phyloP scores from a whole-genome alignment of 2,113 vertebrate genomes.

The Xiphias gladius region DNA sequence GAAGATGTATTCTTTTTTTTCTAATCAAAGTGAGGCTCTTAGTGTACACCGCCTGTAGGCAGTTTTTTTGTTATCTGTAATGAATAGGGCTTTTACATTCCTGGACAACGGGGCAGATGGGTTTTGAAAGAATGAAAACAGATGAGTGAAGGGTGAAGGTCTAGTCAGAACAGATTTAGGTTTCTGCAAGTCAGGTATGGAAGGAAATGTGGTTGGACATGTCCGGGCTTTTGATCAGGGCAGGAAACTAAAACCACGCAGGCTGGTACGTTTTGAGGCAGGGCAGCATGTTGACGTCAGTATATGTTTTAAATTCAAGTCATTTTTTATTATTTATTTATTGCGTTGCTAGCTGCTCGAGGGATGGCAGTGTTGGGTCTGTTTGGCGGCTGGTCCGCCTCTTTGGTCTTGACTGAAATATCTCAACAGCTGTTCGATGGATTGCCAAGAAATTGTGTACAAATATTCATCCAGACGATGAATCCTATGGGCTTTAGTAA shows the following conservation, averaged over 20 bases:
- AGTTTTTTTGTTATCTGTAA: slow-evolving; percentile 59
- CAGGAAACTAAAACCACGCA: slow-evolving; percentile 23
- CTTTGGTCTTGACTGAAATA: not conserved
- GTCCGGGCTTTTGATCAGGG: not conserved
- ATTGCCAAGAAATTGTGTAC: not conserved
- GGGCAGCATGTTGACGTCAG: not conserved
- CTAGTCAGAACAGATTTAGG: slow-evolving; percentile 14
- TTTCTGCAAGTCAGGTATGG: slow-evolving; percentile 44
- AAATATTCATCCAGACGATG: not conserved
- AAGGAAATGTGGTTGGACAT: slow-evolving; percentile 4
- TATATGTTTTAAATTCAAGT: too few relatives aligned
- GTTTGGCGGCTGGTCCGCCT: not conserved
- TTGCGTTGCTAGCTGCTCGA: too few relatives aligned
- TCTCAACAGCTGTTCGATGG: not conserved
- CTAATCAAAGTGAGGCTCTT: too few relatives aligned
- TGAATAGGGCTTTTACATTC: slow-evolving; percentile 80
- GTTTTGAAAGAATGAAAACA: slow-evolving; percentile 22
- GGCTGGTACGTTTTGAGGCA: not conserved
- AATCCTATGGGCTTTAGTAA: not conserved
- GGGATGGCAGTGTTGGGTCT: not conserved
- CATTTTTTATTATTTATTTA: not conserved
- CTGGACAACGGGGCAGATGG: slow-evolving; percentile 66
- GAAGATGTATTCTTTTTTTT: too few relatives aligned
- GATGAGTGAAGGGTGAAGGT: slow-evolving; percentile 16
- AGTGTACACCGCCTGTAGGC: slow-evolving; percentile 44